Base-by-base conservation (phyloP, 2,797 vertebrate species). In the Vespertilio murinus region DNA sequence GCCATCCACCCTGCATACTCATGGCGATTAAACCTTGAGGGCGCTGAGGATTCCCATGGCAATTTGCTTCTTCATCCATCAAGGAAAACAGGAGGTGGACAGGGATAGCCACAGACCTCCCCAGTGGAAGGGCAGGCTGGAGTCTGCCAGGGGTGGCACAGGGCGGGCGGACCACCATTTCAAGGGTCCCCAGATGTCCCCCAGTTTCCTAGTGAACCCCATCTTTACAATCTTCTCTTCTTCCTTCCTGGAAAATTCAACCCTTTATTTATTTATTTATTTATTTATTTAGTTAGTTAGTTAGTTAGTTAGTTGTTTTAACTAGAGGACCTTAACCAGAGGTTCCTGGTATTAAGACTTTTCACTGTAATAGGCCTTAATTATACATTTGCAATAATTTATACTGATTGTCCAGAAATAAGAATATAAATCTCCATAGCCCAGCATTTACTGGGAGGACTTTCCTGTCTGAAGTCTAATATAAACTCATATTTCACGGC, bases 321-420 rank as follows among this genome's bases (percentile, higher is more conserved):
- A 52, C 74, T 35, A 54, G 78, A 16, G 1, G 52, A 89, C 42
- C 38, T 90, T n/a, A 65, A 85, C 12, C 84, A 87, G 91, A 95
- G 0, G 4, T 92, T 54, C 81, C 52, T 96, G 87, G 30, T 64
- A 49, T 40, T 84, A 67, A 47, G 70, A 49, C 59, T 54, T 95
- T 96, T 52, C 93, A 74, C 73, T 86, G 70, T 12, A 95, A 80
- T 74, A 96, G 88, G 88, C 97, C 82, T 96, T 97, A 94, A 96
- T 97, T 96, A 90, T 93, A 84, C 97, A 93, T 93, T 95, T 94
- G 94, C 84, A 95, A 80, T 80, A 82, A 89, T n/a, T 54, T 94
- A 96, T 47, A 79, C 83, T 91, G 89, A 95, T 85, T 96, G 13
- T 79, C 81, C 74, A 88, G 91, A 71, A 96, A 73, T 45, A 47